Conservation (phyloP, 2,888 invertebrate genomes). For the Philereme vetulata region DNA sequence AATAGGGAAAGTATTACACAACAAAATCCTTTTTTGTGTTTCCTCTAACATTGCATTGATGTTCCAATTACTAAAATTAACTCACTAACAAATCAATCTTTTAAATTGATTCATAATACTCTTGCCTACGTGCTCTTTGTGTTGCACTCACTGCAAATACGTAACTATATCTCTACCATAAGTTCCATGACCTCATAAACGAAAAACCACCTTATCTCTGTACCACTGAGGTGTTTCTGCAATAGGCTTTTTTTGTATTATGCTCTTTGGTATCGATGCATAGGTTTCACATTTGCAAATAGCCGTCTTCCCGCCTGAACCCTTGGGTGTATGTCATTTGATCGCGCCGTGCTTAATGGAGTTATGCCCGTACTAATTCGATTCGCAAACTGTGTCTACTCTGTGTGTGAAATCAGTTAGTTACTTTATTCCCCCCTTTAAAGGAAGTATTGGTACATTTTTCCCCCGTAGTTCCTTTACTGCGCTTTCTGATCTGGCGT, state of each 20-base stretch:
- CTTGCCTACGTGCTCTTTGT: constrained; percentile 37
- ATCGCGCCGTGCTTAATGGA: constrained; percentile 26
- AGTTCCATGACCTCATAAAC: constrained; percentile 8
- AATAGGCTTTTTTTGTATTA: neutral
- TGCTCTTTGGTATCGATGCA: neutral
- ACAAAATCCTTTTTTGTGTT: neutral
- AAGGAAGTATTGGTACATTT: too few relatives aligned
- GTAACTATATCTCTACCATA: constrained; percentile 14
- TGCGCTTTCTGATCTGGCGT: too few relatives aligned
- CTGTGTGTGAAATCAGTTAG: too few relatives aligned
- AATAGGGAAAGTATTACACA: too few relatives aligned
- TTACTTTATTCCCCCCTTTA: too few relatives aligned
- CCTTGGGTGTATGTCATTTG: constrained; percentile 31
- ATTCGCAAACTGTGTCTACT: neutral
- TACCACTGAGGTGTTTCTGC: constrained; percentile 3
- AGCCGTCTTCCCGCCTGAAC: constrained; percentile 34
- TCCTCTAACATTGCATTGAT: neutral
- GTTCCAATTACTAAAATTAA: constrained; percentile 14
- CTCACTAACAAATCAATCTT: neutral
- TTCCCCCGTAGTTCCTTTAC: too few relatives aligned
- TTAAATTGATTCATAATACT: constrained; percentile 14
- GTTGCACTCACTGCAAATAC: constrained; percentile 38
- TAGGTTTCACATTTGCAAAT: constrained; percentile 31
- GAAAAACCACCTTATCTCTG: constrained; percentile 12
- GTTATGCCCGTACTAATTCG: constrained; percentile 21